Percentiles rank a stretch among this genome's conserved stretches.
phyloP scores from a whole-genome alignment of 2,113 vertebrate genomes.

The Sinocyclocheilus anophthalmus region DNA sequence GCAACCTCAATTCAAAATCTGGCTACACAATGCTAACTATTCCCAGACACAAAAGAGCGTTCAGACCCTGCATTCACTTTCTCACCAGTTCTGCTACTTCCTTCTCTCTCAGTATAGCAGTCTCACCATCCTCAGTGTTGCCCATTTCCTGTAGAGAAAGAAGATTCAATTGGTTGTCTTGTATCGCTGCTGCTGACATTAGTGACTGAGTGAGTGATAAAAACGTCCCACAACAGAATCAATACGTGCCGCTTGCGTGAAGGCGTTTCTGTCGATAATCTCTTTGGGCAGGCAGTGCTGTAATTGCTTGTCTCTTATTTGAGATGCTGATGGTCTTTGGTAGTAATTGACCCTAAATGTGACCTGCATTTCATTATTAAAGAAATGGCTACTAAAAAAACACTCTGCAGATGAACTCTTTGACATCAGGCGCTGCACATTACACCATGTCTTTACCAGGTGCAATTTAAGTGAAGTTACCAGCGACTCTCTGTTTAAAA shows the following conservation, averaged over 20 bases:
- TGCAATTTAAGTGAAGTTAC: no score
- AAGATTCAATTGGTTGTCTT: not conserved
- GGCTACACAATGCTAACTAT: not conserved
- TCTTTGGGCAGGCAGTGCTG: not conserved
- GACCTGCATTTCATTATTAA: conserved; percentile 13
- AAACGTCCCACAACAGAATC: conserved; percentile 16
- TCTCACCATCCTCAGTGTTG: not conserved
- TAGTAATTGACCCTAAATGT: conserved; percentile 12
- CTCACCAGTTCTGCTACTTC: not conserved
- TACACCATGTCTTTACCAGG: no score
- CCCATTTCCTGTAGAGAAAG: not conserved
- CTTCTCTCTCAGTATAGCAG: not conserved
- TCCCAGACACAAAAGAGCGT: not conserved
- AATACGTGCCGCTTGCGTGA: not conserved
- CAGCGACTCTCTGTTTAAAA: no score
- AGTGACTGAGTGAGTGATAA: not conserved
- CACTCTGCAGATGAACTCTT: not conserved
- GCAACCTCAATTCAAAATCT: not conserved
- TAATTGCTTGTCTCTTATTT: conserved; percentile 4
- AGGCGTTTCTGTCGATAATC: not conserved
- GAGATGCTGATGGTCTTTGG: not conserved
- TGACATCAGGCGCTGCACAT: not conserved
- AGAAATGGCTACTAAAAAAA: not conserved
- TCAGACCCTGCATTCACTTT: not conserved
- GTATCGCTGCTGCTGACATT: not conserved